These are phyloP conservation scores for Harpalus rubripes DNA, from an alignment of 2,888 invertebrate species.

Conservation along the genomic window DNA sequence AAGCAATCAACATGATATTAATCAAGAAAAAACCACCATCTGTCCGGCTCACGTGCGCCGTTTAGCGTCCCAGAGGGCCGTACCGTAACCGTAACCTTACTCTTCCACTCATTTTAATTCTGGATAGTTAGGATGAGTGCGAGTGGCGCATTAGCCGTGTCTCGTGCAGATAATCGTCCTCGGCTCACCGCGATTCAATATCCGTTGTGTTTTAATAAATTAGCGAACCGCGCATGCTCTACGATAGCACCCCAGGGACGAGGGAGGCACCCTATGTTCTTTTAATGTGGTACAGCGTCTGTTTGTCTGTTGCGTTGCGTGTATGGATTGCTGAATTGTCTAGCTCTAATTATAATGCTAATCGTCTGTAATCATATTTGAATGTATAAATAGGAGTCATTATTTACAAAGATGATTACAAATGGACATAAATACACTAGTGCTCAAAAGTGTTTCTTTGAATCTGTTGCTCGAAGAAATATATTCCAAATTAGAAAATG, in stretches of 20 bases:
- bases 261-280: conserved; percentile 40
- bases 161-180: conserved; percentile 60
- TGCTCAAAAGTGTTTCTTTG: no score
- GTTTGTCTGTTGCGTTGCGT: conserved; percentile 23
- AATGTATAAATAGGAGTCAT: neutral
- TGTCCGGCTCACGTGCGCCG: conserved; percentile 36
- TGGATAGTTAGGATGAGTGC: conserved; percentile 55
- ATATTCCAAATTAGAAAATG: no score
- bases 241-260: conserved; percentile 18
- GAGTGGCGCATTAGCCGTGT: conserved; percentile 20
- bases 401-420: neutral
- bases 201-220: conserved; percentile 59
- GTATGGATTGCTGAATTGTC: conserved; percentile 6
- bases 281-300: conserved; percentile 38
- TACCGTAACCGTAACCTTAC: conserved; percentile 22
- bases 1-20: conserved; percentile 26
- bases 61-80: conserved; percentile 46
- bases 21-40: conserved; percentile 46
- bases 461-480: no score
- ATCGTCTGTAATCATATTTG: conserved; percentile 8
- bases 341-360: conserved; percentile 10
- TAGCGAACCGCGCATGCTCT: conserved; percentile 35
- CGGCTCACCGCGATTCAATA: conserved; percentile 52
- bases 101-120: conserved; percentile 62
- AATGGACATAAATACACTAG: no score